Conservation (phyloP, 2,797 vertebrate genomes). For the Apogon talboti region DNA sequence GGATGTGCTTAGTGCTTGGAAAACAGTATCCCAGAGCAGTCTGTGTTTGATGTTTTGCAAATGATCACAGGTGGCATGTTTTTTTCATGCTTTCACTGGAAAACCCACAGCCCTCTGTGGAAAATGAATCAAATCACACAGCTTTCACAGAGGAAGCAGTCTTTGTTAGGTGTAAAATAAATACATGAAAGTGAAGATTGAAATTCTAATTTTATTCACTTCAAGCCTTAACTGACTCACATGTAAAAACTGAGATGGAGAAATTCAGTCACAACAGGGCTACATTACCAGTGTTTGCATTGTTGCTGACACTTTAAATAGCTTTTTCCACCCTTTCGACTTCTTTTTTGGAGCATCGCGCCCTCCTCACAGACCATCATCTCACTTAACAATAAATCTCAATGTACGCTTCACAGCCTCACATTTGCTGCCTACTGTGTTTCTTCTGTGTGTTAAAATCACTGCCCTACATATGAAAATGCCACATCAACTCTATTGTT, state of each 20-base stretch:
- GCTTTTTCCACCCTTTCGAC: background rate
- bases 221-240: background rate
- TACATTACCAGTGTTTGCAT: slow-evolving; percentile 23
- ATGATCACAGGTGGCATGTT: background rate
- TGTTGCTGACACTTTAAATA: slow-evolving; percentile 21
- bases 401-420: slow-evolving; percentile 17
- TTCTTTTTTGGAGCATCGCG: background rate
- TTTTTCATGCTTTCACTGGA: background rate
- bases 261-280: slow-evolving; percentile 17
- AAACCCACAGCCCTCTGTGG: background rate
- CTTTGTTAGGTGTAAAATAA: background rate
- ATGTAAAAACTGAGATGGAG: slow-evolving; percentile 3
- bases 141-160: background rate
- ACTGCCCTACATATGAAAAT: slow-evolving; percentile 67
- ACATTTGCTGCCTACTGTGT: slow-evolving; percentile 38
- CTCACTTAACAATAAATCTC: slow-evolving; percentile 23
- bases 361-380: slow-evolving; percentile 14
- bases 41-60: background rate
- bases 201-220: background rate
- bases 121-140: background rate
- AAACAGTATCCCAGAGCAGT: slow-evolving; percentile 4
- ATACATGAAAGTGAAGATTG: background rate
- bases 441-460: slow-evolving; percentile 38
- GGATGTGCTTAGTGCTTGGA: background rate
- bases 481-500: slow-evolving; percentile 70